phyloP scores from a whole-genome alignment of 2,888 invertebrate genomes.

The Pasiphila rectangulata region DNA sequence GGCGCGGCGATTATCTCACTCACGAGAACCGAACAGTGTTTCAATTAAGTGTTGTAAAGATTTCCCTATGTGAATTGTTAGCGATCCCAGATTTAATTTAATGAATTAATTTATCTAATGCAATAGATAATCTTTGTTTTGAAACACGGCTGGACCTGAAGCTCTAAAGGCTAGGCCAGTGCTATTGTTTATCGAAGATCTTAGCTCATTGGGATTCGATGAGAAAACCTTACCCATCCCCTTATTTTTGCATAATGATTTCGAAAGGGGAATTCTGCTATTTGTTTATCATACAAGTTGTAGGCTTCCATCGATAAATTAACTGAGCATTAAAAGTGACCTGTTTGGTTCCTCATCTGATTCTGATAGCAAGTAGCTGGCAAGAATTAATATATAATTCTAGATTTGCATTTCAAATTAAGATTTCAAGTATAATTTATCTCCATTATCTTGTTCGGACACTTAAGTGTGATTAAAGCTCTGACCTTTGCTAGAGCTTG shows the following conservation, averaged over 20 bases:
- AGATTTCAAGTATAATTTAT: background rate
- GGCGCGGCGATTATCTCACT: constrained; percentile 73
- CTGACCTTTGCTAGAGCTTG: background rate
- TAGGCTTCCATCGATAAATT: background rate
- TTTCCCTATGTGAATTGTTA: constrained; percentile 73
- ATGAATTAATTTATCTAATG: constrained; percentile 66
- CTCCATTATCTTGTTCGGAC: background rate
- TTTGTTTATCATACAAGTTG: constrained; percentile 2
- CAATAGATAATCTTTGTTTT: constrained; percentile 42
- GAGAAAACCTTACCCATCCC: constrained; percentile 25
- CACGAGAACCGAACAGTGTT: constrained; percentile 66
- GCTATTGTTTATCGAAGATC: constrained; percentile 36
- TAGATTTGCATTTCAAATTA: constrained; percentile 11
- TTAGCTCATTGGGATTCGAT: constrained; percentile 28
- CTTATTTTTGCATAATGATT: constrained; percentile 7
- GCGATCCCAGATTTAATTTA: constrained; percentile 61
- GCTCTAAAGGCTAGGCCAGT: constrained; percentile 20
- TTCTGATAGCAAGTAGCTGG: constrained; percentile 13
- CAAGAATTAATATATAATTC: no score
- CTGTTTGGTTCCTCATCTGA: constrained; percentile 22
- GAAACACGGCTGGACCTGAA: constrained; percentile 35
- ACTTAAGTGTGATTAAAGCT: background rate
- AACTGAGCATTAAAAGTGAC: constrained; percentile 15
- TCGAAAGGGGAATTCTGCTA: background rate
- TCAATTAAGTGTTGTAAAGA: constrained; percentile 77